Conservation (phyloP, 2,797 vertebrate genomes). For the Nyctalus aviator region DNA sequence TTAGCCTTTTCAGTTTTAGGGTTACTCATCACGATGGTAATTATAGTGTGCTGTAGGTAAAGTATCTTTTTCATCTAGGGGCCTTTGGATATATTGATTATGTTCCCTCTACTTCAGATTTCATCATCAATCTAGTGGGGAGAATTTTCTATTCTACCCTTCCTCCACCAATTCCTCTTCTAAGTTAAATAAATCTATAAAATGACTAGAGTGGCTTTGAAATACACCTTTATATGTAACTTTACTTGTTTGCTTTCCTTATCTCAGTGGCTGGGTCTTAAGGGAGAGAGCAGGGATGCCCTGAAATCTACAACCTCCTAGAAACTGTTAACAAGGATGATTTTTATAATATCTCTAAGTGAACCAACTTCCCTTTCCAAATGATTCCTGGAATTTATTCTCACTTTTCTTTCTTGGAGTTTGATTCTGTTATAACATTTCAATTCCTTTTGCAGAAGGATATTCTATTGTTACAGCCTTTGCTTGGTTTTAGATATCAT, state of each 20-base stretch:
- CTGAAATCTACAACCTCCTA: background rate
- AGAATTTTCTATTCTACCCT: background rate
- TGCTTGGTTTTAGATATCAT: background rate
- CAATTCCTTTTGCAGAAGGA: background rate
- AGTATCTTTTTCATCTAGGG: background rate
- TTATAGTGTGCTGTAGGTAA: rapidly evolving
- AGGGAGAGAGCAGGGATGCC: background rate
- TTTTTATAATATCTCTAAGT: slow-evolving; percentile 43
- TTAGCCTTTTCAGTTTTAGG: background rate
- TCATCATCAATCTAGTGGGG: background rate
- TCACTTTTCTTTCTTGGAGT: slow-evolving; percentile 9
- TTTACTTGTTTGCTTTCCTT: background rate
- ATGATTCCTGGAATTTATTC: background rate
- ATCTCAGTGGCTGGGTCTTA: background rate
- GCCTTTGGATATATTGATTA: background rate
- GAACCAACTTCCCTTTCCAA: background rate
- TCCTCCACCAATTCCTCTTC: background rate
- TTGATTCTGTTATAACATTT: background rate
- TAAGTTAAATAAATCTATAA: background rate
- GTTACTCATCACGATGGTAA: background rate
- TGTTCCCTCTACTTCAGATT: background rate
- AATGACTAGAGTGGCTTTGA: background rate
- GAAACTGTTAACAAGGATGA: background rate
- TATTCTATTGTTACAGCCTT: background rate
- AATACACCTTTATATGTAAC: background rate